A percentile compares a stretch with the other conserved stretches of the same genome.
These are phyloP conservation scores for Leptinotarsa texana DNA, from an alignment of 1,140 invertebrate species.

Conservation along the genomic window DNA sequence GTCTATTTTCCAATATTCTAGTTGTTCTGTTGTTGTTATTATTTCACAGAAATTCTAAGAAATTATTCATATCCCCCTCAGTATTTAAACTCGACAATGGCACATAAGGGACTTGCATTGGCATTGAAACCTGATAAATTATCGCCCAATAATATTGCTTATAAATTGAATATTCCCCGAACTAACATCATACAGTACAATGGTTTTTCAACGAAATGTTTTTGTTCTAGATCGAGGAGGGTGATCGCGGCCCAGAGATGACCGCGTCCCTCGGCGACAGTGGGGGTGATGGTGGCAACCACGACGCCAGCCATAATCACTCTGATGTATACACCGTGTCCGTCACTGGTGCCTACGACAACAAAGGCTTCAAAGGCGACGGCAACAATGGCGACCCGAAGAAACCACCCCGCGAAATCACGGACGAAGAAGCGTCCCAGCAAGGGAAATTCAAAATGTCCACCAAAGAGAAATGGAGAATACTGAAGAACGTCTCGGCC, in stretches of 20 bases:
- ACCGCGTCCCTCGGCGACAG: constrained; percentile 50
- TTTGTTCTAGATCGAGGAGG: constrained; percentile 52
- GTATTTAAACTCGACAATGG: too few species aligned
- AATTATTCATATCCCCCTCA: too few species aligned
- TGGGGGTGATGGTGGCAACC: constrained; percentile 39
- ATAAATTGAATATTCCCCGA: too few species aligned
- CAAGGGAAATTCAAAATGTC: constrained; percentile 78
- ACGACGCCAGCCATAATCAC: constrained; percentile 37
- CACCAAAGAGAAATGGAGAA: constrained; percentile 80
- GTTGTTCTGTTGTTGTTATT: too few species aligned
- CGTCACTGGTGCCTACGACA: constrained; percentile 66
- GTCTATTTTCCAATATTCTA: too few species aligned
- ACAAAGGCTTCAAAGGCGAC: constrained; percentile 67
- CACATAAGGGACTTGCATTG: too few species aligned
- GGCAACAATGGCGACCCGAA: constrained; percentile 58
- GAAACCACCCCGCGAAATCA: constrained; percentile 65
- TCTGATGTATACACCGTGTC: constrained; percentile 59
- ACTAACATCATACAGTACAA: too few species aligned
- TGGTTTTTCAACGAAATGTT: background rate
- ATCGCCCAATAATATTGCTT: too few species aligned
- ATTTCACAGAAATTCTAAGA: too few species aligned
- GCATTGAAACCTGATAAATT: too few species aligned
- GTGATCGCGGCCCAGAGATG: constrained; percentile 52
- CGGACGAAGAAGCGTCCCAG: constrained; percentile 66
- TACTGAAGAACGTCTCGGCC: constrained; percentile 83